Evolutionary conservation across 2,888 invertebrate genomes (phyloP).

Genomic region (Taphrorychus bicolor): DNA sequence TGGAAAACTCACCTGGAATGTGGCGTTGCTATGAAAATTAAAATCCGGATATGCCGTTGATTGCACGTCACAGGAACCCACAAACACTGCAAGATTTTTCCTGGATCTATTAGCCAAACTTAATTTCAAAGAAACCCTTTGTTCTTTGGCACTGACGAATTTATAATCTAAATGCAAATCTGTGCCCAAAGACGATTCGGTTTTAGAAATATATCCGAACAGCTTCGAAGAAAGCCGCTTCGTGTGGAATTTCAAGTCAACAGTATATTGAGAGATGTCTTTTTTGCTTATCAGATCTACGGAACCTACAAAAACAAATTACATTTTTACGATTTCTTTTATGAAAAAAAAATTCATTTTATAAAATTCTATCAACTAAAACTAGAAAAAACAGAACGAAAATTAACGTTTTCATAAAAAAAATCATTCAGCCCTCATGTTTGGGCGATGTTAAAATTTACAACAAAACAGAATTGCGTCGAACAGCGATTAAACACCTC

Average conservation of each 20-base stretch:
- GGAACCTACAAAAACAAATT: slow-evolving; percentile 60
- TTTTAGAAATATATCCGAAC: slow-evolving; percentile 71
- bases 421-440: not conserved
- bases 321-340: too few relatives aligned
- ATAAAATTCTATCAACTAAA: not conserved
- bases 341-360: not conserved
- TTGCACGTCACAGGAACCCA: slow-evolving; percentile 72
- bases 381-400: too few relatives aligned
- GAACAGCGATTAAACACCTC: slow-evolving; percentile 6
- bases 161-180: slow-evolving; percentile 73
- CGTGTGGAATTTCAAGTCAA: slow-evolving; percentile 78
- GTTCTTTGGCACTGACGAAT: slow-evolving; percentile 66
- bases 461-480: slow-evolving; percentile 2
- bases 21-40: slow-evolving; percentile 71
- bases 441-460: not conserved
- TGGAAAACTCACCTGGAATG: slow-evolving; percentile 65
- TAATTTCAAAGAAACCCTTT: slow-evolving; percentile 63
- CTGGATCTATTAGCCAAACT: slow-evolving; percentile 64
- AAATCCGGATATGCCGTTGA: slow-evolving; percentile 80
- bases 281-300: slow-evolving; percentile 69
- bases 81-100: slow-evolving; percentile 66
- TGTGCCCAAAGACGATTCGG: slow-evolving; percentile 60
- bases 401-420: too few relatives aligned
- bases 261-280: slow-evolving; percentile 78
- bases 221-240: slow-evolving; percentile 76